Evolutionary conservation across 2,888 invertebrate species (phyloP).

Genomic region (Drosophila paucipuncta): DNA sequence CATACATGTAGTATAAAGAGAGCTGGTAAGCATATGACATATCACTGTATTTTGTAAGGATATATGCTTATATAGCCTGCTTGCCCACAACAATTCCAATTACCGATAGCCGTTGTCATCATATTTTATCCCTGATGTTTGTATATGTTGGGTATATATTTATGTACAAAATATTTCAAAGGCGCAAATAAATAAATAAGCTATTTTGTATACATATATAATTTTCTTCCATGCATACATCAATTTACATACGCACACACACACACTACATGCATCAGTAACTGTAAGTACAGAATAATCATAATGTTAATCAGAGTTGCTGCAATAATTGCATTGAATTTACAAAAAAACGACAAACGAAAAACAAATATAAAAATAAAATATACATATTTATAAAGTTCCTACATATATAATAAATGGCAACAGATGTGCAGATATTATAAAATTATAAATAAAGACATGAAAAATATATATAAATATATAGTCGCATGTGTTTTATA

Average conservation of each 20-base stretch:
- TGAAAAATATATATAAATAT: conserved; percentile 17
- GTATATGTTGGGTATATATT: background rate
- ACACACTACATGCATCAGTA: conserved; percentile 4
- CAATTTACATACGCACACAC: background rate
- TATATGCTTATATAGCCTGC: conserved; percentile 17
- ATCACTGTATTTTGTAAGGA: conserved; percentile 35
- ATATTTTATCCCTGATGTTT: background rate
- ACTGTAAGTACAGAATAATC: conserved; percentile 35
- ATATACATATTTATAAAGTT: conserved; percentile 69
- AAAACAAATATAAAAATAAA: conserved; percentile 25
- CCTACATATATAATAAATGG: conserved; percentile 74
- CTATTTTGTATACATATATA: conserved; percentile 2
- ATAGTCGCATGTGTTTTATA: conserved; percentile 3
- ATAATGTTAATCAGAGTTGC: conserved; percentile 61
- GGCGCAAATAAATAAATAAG: background rate
- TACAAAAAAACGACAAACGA: conserved; percentile 23
- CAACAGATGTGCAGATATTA: conserved; percentile 75
- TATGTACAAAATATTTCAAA: conserved; percentile 3
- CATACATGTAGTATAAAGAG: conserved; percentile 4
- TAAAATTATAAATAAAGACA: conserved; percentile 72
- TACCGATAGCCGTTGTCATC: background rate
- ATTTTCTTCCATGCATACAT: conserved; percentile 8
- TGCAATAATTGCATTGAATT: conserved; percentile 60
- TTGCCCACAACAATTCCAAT: conserved; percentile 2
- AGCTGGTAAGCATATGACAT: conserved; percentile 40